Evolutionary conservation across 2,888 invertebrate genomes (phyloP).

Genomic region (Entomobrya proxima): DNA sequence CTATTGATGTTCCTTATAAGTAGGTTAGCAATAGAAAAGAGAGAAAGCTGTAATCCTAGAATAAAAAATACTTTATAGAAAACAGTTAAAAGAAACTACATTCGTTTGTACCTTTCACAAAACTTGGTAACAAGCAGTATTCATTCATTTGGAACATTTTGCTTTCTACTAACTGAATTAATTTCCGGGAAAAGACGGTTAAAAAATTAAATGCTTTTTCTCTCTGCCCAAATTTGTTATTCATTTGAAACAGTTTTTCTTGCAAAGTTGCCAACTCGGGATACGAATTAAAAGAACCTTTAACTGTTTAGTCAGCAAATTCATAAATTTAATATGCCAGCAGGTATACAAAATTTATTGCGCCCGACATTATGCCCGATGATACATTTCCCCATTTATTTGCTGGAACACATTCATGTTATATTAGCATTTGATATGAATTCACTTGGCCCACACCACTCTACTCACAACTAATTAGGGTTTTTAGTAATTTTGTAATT

Average conservation of each 20-base stretch:
- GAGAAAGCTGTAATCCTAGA: background rate
- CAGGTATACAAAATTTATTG: constrained; percentile 3
- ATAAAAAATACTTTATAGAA: background rate
- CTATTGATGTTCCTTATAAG: constrained; percentile 24
- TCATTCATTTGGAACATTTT: constrained; percentile 4
- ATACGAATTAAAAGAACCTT: background rate
- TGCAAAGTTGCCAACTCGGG: background rate
- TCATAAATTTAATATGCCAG: constrained; percentile 3
- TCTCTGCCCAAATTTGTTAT: background rate
- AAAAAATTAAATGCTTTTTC: background rate
- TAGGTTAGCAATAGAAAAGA: background rate
- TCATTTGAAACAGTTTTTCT: background rate
- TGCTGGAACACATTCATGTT: constrained; percentile 14
- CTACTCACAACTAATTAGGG: constrained; percentile 33
- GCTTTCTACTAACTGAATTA: constrained; percentile 4
- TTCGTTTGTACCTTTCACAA: background rate
- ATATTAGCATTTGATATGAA: constrained; percentile 1
- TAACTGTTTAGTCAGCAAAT: background rate
- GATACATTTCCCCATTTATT: background rate
- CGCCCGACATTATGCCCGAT: background rate
- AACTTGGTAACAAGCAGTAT: background rate
- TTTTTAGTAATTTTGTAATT: background rate
- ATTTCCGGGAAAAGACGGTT: background rate
- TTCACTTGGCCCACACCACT: background rate
- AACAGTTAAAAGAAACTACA: background rate